Evolutionary conservation across 2,797 vertebrate species (phyloP).

Genomic region (Anguilla obscura): DNA sequence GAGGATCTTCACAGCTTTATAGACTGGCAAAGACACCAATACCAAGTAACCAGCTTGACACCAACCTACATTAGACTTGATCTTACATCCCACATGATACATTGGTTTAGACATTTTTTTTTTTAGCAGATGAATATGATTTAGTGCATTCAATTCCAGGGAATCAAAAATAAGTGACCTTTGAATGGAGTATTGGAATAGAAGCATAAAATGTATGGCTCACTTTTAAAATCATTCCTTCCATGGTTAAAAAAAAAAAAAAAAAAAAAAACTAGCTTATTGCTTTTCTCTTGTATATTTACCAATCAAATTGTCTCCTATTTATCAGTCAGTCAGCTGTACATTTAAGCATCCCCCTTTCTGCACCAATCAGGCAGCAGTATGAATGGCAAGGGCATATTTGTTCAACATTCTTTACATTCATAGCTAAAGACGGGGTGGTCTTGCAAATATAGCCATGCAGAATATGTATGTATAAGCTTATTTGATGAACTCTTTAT

Average conservation of each 20-base stretch:
- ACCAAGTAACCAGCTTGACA: no score
- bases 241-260: neutral
- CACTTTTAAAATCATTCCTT: neutral
- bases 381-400: neutral
- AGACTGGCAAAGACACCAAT: neutral
- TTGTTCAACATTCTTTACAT: neutral
- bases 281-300: neutral
- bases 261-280: neutral
- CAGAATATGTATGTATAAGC: neutral
- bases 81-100: no score
- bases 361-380: neutral
- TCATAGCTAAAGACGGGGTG: neutral
- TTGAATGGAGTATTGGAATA: no score
- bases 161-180: neutral
- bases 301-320: neutral
- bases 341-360: neutral
- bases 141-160: neutral
- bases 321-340: neutral
- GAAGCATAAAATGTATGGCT: neutral
- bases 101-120: no score
- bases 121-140: neutral
- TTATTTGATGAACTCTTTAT: neutral
- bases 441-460: neutral
- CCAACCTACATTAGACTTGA: no score
- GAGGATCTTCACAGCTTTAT: neutral